Evolutionary conservation across 2,888 invertebrate species (phyloP).

Genomic region (Tenthredo livida): DNA sequence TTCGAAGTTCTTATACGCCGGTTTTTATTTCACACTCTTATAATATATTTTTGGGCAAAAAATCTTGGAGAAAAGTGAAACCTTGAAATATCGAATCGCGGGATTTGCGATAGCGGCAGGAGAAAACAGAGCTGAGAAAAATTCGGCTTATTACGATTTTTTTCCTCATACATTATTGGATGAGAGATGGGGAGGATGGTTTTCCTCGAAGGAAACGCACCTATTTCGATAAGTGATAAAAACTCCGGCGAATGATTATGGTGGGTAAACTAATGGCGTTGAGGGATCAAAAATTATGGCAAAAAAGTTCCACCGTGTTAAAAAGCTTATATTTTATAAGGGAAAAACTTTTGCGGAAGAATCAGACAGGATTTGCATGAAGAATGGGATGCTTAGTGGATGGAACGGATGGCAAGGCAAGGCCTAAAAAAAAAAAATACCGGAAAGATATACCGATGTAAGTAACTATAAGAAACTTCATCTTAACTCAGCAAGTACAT

Average conservation of each 20-base stretch:
- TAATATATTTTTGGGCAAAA: background rate
- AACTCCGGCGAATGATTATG: background rate
- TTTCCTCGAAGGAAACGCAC: background rate
- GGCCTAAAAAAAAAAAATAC: conserved; percentile 1
- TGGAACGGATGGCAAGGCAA: background rate
- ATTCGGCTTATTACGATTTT: background rate
- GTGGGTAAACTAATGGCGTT: background rate
- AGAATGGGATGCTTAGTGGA: background rate
- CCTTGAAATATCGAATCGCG: background rate
- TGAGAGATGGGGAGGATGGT: background rate
- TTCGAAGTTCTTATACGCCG: background rate
- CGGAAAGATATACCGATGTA: background rate
- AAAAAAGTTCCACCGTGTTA: background rate
- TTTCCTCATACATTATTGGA: background rate
- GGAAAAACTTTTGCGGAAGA: background rate
- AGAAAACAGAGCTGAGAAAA: background rate
- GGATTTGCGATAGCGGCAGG: background rate
- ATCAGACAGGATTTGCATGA: conserved; percentile 23
- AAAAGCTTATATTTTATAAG: background rate
- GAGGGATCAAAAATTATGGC: background rate
- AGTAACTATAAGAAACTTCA: background rate
- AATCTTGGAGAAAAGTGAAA: background rate
- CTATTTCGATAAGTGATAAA: background rate
- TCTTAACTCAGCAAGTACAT: background rate
- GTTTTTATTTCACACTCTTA: background rate